Percentiles rank a stretch among this genome's conserved stretches.
Evolutionary conservation across 2,888 invertebrate species (phyloP).

Genomic region (Lamellibrachia columna): DNA sequence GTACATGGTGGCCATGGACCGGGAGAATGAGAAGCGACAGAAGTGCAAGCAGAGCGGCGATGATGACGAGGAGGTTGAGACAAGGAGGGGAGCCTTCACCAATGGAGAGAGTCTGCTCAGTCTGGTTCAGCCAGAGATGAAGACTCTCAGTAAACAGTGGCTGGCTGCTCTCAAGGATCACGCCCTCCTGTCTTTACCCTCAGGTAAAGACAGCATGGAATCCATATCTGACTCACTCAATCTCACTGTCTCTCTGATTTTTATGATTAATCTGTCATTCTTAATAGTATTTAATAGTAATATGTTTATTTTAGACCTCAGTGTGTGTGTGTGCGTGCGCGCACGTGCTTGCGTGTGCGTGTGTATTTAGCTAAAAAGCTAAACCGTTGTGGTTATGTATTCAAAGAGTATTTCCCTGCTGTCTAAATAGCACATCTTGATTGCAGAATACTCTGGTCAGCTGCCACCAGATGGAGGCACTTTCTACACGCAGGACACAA

Average conservation of each 20-base stretch:
- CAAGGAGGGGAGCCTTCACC: constrained; percentile 78
- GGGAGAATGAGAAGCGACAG: constrained; percentile 66
- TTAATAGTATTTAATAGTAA: no score
- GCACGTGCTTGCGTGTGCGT: no score
- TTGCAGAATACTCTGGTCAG: constrained; percentile 89
- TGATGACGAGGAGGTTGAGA: constrained; percentile 67
- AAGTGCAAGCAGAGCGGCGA: constrained; percentile 54
- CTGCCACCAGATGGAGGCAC: constrained; percentile 83
- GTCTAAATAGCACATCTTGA: neutral
- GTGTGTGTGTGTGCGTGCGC: neutral
- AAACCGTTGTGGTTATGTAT: neutral
- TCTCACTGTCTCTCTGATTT: no score
- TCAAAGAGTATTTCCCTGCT: neutral
- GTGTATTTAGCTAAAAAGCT: no score
- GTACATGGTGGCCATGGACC: constrained; percentile 89
- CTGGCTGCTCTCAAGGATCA: constrained; percentile 93
- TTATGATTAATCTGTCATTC: no score
- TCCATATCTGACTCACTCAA: neutral
- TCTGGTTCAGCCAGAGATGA: constrained; percentile 92
- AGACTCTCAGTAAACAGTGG: constrained; percentile 93
- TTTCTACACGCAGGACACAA: constrained; percentile 96
- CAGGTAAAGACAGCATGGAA: constrained; percentile 48
- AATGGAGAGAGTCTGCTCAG: constrained; percentile 75
- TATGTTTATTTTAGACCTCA: no score
- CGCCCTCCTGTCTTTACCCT: constrained; percentile 88